Evolutionary conservation across 2,113 vertebrate genomes (phyloP).

Genomic region (Engraulis encrasicolus): DNA sequence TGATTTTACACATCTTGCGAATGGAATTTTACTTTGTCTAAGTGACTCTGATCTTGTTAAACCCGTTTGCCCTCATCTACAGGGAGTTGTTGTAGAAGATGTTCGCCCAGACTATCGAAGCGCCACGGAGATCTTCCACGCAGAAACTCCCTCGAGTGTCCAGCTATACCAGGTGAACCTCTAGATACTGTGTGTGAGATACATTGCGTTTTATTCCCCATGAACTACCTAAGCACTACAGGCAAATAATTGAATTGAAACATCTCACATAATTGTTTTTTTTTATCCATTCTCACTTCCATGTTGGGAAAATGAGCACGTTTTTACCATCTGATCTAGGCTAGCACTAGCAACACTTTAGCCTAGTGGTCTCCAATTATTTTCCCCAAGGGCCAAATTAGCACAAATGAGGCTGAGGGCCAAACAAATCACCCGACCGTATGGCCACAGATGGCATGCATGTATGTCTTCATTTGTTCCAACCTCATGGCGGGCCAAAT

Average conservation of each 20-base stretch:
- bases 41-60: neutral
- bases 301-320: neutral
- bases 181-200: neutral
- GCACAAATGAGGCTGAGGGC: too few species aligned
- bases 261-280: too few species aligned
- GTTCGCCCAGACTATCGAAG: conserved; percentile 74
- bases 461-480: too few species aligned
- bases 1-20: too few species aligned
- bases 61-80: conserved; percentile 38
- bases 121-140: conserved; percentile 81
- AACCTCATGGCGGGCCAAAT: too few species aligned
- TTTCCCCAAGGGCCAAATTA: too few species aligned
- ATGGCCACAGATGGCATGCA: too few species aligned
- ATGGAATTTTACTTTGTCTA: neutral
- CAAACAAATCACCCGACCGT: too few species aligned
- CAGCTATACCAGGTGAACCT: conserved; percentile 90
- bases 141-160: conserved; percentile 77
- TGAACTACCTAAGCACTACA: too few species aligned
- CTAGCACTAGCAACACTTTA: neutral
- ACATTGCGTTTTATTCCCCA: too few species aligned
- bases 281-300: too few species aligned
- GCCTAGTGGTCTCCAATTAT: too few species aligned
- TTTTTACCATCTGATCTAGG: neutral
- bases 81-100: conserved; percentile 72
- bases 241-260: neutral